Evolutionary conservation across 2,888 invertebrate species (phyloP).

Genomic region (Agriotes lineatus): DNA sequence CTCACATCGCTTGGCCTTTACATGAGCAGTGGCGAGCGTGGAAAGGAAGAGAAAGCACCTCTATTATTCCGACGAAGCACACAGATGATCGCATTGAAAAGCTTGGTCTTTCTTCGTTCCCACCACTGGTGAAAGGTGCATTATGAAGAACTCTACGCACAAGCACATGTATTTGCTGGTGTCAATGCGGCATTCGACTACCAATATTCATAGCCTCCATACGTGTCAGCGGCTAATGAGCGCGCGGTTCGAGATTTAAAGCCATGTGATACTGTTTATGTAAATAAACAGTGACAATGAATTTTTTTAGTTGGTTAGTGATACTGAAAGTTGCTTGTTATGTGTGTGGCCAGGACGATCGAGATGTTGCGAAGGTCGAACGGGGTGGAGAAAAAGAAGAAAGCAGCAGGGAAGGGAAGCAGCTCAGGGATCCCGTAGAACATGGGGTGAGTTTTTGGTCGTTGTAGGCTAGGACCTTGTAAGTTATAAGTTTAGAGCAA

Average conservation of each 20-base stretch:
- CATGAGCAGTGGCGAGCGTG: not conserved
- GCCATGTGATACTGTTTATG: too few species aligned
- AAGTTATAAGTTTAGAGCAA: not conserved
- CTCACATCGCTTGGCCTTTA: constrained; percentile 13
- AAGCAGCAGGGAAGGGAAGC: constrained; percentile 30
- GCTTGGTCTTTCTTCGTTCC: constrained; percentile 41
- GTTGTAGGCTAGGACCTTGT: not conserved
- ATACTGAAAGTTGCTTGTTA: constrained; percentile 25
- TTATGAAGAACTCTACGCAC: constrained; percentile 37
- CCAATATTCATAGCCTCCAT: constrained; percentile 17
- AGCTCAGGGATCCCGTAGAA: constrained; percentile 31
- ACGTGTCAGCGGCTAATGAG: not conserved
- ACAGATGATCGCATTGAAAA: not conserved
- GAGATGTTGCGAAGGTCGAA: constrained; percentile 14
- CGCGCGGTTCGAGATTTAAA: too few species aligned
- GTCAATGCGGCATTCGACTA: constrained; percentile 45
- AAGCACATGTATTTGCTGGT: constrained; percentile 38
- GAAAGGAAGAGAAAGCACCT: constrained; percentile 39
- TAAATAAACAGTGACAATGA: constrained; percentile 23
- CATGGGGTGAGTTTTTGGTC: constrained; percentile 28
- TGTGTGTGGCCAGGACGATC: constrained; percentile 15
- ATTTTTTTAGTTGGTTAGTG: constrained; percentile 11
- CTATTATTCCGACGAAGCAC: constrained; percentile 12
- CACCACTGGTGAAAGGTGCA: constrained; percentile 52
- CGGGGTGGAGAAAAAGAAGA: constrained; percentile 26